Evolutionary conservation across 2,797 vertebrate genomes (phyloP).

Genomic region (Anableps anableps): DNA sequence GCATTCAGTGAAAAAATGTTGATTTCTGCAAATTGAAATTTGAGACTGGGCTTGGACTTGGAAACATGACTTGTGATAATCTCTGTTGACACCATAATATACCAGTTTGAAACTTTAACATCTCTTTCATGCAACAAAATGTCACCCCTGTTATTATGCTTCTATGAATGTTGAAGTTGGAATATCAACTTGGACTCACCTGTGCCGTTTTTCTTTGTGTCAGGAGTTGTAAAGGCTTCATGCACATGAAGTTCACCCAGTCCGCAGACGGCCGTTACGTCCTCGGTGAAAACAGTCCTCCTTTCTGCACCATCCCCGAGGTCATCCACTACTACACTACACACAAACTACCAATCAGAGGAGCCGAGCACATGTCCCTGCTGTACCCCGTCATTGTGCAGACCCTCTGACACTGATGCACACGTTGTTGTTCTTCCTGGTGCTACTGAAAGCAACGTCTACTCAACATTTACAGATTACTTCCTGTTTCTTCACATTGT

Average conservation of each 20-base stretch:
- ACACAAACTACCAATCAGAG: conserved; percentile 87
- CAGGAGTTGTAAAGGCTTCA: conserved; percentile 91
- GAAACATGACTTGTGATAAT: too few species aligned
- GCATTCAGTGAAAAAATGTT: too few species aligned
- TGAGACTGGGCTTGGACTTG: too few species aligned
- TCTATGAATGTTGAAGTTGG: background rate
- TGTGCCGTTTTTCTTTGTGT: background rate
- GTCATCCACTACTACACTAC: conserved; percentile 88
- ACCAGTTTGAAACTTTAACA: too few species aligned
- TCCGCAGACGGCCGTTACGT: conserved; percentile 81
- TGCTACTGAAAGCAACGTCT: conserved; percentile 71
- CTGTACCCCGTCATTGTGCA: conserved; percentile 87
- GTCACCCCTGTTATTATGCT: background rate
- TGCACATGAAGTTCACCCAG: conserved; percentile 89
- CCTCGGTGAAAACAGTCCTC: conserved; percentile 89
- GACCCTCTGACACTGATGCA: conserved; percentile 75
- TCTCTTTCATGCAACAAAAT: background rate
- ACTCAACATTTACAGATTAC: conserved; percentile 27
- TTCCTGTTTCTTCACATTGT: conserved; percentile 24
- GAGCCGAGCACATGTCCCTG: conserved; percentile 86
- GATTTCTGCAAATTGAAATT: too few species aligned
- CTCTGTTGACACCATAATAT: background rate
- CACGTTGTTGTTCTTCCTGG: conserved; percentile 30
- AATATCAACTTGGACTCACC: background rate
- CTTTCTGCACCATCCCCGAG: conserved; percentile 86